A percentile compares a stretch with the other conserved stretches of the same genome.
Conservation (phyloP, 1,140 invertebrate species). For the Ceratina japonica region DNA sequence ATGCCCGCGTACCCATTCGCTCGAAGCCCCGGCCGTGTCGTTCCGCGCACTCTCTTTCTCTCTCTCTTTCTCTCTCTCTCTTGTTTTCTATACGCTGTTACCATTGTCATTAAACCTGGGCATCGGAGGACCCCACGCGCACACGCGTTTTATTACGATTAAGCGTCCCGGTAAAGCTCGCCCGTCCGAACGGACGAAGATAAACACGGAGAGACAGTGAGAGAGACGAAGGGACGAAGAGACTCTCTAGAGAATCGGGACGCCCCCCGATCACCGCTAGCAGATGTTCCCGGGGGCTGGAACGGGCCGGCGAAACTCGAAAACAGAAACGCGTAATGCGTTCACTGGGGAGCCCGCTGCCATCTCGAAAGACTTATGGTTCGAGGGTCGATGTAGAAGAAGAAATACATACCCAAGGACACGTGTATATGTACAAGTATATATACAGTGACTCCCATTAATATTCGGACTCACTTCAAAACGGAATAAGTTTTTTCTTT, state of each 20-base stretch:
- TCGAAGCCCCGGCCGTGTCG: conserved; percentile 38
- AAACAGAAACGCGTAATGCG: conserved; percentile 20
- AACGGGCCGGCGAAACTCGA: conserved; percentile 34
- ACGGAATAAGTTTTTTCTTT: too few species aligned
- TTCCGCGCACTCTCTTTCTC: conserved; percentile 18
- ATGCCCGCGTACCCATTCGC: conserved; percentile 33
- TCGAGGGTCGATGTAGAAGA: conserved; percentile 16
- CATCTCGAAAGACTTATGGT: conserved; percentile 44
- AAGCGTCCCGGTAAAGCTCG: conserved; percentile 2
- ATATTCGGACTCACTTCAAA: too few species aligned
- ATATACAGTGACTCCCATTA: too few species aligned
- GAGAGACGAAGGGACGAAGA: neutral
- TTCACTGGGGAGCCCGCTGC: neutral
- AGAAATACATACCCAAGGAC: neutral
- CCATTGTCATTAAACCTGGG: conserved; percentile 36
- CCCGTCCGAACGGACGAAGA: neutral
- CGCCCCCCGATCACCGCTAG: neutral
- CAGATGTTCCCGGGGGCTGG: conserved; percentile 42
- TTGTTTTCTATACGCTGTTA: conserved; percentile 45
- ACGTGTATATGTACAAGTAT: neutral
- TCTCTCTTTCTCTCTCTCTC: too few species aligned
- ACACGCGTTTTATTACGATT: conserved; percentile 25
- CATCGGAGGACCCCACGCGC: neutral
- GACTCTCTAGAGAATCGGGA: too few species aligned
- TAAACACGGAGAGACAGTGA: neutral